These are phyloP conservation scores for Poicephalus meyeri DNA, from an alignment of 2,113 vertebrate genomes.

Conservation along the genomic window DNA sequence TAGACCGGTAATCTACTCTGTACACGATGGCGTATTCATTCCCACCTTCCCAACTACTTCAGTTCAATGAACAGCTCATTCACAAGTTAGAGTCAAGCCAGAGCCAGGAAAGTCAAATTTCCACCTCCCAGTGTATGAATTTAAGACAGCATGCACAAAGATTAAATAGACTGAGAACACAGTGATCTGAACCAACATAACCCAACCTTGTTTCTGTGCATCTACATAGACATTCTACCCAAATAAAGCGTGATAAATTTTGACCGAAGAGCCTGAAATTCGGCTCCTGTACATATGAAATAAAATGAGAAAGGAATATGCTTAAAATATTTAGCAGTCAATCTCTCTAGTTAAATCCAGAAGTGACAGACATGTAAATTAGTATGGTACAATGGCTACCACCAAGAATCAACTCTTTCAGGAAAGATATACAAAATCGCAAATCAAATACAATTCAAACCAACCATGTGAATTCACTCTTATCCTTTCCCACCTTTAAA, in stretches of 20 bases:
- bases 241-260: not conserved
- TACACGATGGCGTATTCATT: not conserved
- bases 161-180: not conserved
- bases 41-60: constrained; percentile 18
- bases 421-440: not conserved
- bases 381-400: not conserved
- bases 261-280: not conserved
- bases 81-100: not conserved
- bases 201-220: not conserved
- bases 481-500: not conserved
- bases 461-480: not conserved
- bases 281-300: not conserved
- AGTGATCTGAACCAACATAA: not conserved
- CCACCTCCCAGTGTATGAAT: not conserved
- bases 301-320: not conserved
- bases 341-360: not conserved
- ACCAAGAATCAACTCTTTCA: not conserved
- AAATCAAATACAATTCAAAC: not conserved
- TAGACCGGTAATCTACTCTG: not conserved
- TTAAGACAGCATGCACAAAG: not conserved
- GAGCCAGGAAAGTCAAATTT: not conserved
- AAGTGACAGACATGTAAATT: not conserved
- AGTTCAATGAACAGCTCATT: constrained; percentile 40
- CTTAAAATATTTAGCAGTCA: not conserved
- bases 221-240: not conserved